A percentile compares a stretch with the other conserved stretches of the same genome.
These are phyloP conservation scores for Otis tarda DNA, from an alignment of 2,113 vertebrate species.

Conservation along the genomic window DNA sequence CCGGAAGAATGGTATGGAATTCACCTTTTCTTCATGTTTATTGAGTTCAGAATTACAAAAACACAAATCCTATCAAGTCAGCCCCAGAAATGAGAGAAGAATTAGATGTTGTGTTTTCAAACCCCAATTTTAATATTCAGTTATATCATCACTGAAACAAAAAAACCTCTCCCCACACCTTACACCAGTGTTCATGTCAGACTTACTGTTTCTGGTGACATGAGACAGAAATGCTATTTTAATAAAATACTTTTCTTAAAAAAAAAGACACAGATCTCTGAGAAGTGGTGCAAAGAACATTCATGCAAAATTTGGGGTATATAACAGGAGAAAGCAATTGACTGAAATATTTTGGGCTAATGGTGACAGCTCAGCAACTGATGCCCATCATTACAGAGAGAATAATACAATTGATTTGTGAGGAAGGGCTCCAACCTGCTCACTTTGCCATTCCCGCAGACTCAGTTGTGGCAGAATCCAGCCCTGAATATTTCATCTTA, in stretches of 20 bases:
- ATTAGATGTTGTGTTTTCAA: not conserved
- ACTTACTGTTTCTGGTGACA: not conserved
- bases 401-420: not conserved
- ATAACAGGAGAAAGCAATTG: not conserved
- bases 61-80: not conserved
- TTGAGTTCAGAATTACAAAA: not conserved
- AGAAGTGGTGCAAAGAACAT: not conserved
- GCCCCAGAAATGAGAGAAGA: not conserved
- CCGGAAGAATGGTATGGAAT: not conserved
- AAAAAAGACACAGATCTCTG: not conserved
- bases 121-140: not conserved
- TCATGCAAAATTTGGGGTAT: not conserved
- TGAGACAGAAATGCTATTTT: not conserved
- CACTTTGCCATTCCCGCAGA: not conserved
- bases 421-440: not conserved
- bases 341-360: not conserved
- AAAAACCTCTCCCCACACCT: not conserved
- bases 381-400: not conserved
- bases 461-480: not conserved
- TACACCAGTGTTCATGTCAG: not conserved
- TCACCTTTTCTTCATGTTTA: not conserved
- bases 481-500: conserved; percentile 1
- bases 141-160: not conserved
- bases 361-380: not conserved
- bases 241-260: not conserved